These are phyloP conservation scores for Pseudochirops cupreus DNA, from an alignment of 2,797 vertebrate species.

Conservation along the genomic window DNA sequence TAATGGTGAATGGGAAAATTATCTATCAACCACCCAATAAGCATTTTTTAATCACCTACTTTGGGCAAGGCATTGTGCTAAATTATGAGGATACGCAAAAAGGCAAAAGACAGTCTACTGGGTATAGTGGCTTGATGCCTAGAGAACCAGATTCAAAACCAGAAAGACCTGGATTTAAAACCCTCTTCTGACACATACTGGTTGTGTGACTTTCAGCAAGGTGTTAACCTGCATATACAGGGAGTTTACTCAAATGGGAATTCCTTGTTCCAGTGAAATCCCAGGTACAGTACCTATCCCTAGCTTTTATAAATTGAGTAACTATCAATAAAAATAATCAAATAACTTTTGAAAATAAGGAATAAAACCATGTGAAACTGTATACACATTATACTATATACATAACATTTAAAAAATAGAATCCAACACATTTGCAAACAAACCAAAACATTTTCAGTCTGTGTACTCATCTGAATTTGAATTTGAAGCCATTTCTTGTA, in stretches of 20 bases:
- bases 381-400: neutral
- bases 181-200: neutral
- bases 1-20: neutral
- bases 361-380: neutral
- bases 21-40: neutral
- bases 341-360: neutral
- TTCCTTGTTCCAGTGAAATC: neutral
- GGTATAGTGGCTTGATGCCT: neutral
- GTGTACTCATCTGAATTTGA: neutral
- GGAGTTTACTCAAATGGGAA: neutral
- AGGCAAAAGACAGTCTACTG: neutral
- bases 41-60: neutral
- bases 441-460: neutral
- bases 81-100: neutral
- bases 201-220: neutral
- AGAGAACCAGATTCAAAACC: neutral
- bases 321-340: neutral
- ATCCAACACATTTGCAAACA: neutral
- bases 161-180: neutral
- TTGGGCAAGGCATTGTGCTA: neutral
- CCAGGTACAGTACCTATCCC: neutral
- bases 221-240: neutral
- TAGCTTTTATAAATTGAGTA: neutral
- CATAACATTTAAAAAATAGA: neutral
- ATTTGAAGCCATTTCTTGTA: neutral